Evolutionary conservation across 2,888 invertebrate genomes (phyloP).

Genomic region (Acleris laterana): DNA sequence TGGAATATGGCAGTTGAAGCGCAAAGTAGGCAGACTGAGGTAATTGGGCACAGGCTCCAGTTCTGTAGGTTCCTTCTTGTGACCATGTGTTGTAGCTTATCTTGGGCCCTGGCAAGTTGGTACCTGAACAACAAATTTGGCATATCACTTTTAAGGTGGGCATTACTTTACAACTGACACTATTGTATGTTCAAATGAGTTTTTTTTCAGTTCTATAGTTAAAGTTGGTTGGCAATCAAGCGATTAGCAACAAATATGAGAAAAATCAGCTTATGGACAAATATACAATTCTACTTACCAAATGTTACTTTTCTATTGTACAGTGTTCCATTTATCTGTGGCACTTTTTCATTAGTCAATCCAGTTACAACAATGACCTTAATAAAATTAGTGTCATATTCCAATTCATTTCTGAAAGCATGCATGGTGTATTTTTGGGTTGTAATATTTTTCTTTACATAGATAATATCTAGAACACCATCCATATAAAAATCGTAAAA

Average conservation of each 20-base stretch:
- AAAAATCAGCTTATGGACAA: not conserved
- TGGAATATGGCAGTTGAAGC: slow-evolving; percentile 96
- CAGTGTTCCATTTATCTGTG: slow-evolving; percentile 88
- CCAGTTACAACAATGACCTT: slow-evolving; percentile 97
- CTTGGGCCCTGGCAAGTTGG: slow-evolving; percentile 96
- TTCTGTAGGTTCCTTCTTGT: slow-evolving; percentile 92
- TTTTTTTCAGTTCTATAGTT: no score
- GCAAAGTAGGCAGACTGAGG: slow-evolving; percentile 96
- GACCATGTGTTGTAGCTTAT: slow-evolving; percentile 94
- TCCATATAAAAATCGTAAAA: slow-evolving; percentile 98
- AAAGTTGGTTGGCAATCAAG: no score
- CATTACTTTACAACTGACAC: not conserved
- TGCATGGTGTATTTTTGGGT: slow-evolving; percentile 85
- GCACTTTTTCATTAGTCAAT: slow-evolving; percentile 87
- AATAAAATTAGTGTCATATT: slow-evolving; percentile 97
- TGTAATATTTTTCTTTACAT: slow-evolving; percentile 85
- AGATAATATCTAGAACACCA: slow-evolving; percentile 95
- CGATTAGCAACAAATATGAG: not conserved
- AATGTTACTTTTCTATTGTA: slow-evolving; percentile 91
- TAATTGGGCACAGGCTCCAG: slow-evolving; percentile 93
- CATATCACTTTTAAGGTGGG: slow-evolving; percentile 8
- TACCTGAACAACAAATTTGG: slow-evolving; percentile 72
- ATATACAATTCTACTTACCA: slow-evolving; percentile 72
- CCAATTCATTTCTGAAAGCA: slow-evolving; percentile 93
- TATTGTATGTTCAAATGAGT: no score